Percentiles rank a stretch among this genome's conserved stretches.
Conservation (phyloP, 2,113 vertebrate species). For the Lampris megalopsis region DNA sequence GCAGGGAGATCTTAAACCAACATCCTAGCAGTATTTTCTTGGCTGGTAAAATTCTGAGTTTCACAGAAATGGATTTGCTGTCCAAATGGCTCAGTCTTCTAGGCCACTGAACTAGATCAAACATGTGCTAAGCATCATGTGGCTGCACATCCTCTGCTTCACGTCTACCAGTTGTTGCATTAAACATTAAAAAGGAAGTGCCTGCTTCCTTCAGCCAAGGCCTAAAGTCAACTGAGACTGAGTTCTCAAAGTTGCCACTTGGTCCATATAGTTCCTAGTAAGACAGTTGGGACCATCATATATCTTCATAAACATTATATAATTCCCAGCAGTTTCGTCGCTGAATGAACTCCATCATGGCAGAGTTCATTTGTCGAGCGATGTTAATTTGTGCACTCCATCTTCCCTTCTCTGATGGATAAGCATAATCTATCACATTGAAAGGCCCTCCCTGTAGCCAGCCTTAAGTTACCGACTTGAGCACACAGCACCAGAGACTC, state of each 20-base stretch:
- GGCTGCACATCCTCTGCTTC: constrained; percentile 10
- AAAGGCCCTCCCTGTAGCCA: constrained; percentile 3
- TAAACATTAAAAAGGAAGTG: constrained; percentile 28
- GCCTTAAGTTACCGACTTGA: constrained; percentile 18
- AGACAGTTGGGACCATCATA: constrained; percentile 27
- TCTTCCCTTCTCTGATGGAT: constrained; percentile 59
- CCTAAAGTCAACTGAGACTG: not conserved
- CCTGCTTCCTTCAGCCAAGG: constrained; percentile 4
- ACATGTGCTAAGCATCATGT: not conserved
- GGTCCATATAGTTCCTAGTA: constrained; percentile 19
- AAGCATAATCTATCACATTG: constrained; percentile 56
- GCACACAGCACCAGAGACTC: constrained; percentile 21
- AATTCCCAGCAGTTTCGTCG: constrained; percentile 45
- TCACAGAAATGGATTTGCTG: constrained; percentile 20
- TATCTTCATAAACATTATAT: constrained; percentile 61
- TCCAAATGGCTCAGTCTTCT: constrained; percentile 8
- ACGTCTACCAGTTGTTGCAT: constrained; percentile 24
- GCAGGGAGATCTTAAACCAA: not conserved
- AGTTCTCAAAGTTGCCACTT: constrained; percentile 27
- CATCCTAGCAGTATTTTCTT: constrained; percentile 13
- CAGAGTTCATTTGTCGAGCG: constrained; percentile 64
- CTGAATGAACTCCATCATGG: constrained; percentile 41
- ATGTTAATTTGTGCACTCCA: constrained; percentile 64
- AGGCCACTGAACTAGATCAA: constrained; percentile 7
- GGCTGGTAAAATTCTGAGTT: constrained; percentile 19